These are phyloP conservation scores for Zelleria hepariella DNA, from an alignment of 2,888 invertebrate genomes.

Conservation along the genomic window DNA sequence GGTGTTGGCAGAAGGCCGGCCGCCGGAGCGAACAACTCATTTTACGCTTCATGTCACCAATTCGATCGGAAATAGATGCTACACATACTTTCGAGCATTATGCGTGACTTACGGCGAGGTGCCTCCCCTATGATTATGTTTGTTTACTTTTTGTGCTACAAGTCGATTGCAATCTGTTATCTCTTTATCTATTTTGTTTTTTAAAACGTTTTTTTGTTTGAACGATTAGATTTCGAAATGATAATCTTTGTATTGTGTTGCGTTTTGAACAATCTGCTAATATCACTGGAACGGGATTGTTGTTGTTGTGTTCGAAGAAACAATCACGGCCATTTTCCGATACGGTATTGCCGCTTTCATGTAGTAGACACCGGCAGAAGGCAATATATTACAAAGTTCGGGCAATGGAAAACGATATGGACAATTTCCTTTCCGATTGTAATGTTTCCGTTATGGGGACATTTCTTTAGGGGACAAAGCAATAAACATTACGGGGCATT, in stretches of 20 bases:
- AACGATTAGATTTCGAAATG: background rate
- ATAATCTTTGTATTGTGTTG: background rate
- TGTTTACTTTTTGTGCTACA: background rate
- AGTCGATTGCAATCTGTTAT: background rate
- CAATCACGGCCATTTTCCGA: background rate
- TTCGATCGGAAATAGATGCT: constrained; percentile 28
- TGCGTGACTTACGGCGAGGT: background rate
- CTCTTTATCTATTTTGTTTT: background rate
- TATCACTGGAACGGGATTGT: background rate
- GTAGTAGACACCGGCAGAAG: background rate
- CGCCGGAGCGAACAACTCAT: constrained; percentile 55
- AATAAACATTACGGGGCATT: background rate
- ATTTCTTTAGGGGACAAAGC: constrained; percentile 18
- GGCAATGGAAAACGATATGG: constrained; percentile 27
- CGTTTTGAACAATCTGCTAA: no score
- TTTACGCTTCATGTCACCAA: constrained; percentile 56
- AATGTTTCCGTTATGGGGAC: constrained; percentile 28
- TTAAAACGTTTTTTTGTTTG: background rate
- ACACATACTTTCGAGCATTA: constrained; percentile 4
- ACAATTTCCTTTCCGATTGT: constrained; percentile 32
- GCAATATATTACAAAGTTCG: constrained; percentile 7
- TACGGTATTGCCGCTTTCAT: background rate
- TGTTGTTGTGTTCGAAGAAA: background rate
- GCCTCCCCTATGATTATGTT: background rate
- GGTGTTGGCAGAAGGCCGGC: constrained; percentile 49